A percentile compares a stretch with the other conserved stretches of the same genome.
Evolutionary conservation across 2,797 vertebrate species (phyloP).

Genomic region (Siniperca scherzeri): DNA sequence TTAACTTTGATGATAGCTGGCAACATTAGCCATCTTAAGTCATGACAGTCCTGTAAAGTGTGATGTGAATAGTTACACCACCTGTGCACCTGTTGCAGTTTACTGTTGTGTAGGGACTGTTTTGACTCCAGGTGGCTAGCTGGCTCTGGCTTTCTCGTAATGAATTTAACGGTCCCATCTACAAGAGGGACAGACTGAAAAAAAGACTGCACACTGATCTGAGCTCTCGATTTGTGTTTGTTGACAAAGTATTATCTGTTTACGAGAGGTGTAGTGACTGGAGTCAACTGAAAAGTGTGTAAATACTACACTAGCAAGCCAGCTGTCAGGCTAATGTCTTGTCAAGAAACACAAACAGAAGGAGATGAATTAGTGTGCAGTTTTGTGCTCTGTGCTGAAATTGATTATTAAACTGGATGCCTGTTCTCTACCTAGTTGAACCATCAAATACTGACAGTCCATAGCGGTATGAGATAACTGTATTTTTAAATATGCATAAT

Average conservation of each 20-base stretch:
- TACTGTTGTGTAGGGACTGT: background rate
- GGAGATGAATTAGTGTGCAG: background rate
- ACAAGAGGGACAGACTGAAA: background rate
- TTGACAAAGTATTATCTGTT: background rate
- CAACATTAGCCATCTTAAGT: background rate
- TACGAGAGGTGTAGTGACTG: background rate
- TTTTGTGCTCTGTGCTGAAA: constrained; percentile 1
- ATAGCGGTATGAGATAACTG: background rate
- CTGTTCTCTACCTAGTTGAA: background rate
- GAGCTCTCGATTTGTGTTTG: background rate
- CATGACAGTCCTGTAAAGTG: background rate
- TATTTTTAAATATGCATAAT: background rate
- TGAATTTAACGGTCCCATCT: background rate
- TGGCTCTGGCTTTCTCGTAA: background rate
- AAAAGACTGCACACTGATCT: background rate
- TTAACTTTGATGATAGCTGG: background rate
- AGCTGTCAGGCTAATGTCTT: background rate
- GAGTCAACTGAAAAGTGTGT: background rate
- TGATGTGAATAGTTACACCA: background rate
- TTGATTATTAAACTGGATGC: background rate
- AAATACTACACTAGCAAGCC: background rate
- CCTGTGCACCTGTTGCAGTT: background rate
- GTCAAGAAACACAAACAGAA: background rate
- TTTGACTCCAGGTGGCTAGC: background rate
- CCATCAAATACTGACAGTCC: background rate